Base-by-base conservation (phyloP, 2,113 vertebrate genomes). In the Nematolebias whitei region DNA sequence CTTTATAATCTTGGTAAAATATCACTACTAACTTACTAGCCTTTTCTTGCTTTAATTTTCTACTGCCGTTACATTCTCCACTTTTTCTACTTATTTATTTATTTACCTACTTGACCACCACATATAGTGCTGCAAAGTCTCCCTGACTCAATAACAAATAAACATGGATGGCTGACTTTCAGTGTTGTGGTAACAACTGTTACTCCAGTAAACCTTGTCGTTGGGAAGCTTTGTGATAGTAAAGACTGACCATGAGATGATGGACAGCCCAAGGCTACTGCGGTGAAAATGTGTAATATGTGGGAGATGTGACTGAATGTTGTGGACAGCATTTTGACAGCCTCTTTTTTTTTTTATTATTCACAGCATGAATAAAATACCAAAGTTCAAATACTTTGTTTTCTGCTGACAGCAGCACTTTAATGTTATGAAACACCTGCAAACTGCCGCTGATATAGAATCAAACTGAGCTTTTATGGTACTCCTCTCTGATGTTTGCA, bases 381-480 rank as follows among this genome's bases (percentile, higher is more conserved):
- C 48, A 6, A 59, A 38, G 26, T 51, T 50, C 20, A 56, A 50
- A 61, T 65, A n/a, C 26, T 44, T 61, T 58, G 5, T 35, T 55
- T 71, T 51, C 26, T 61, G 59, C 58, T 60, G 57, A 61, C 44
- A 39, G 23, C 24, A 67, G 53, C 60, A 60, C 47, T 63, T 73
- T n/a, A 39, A 8, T 43, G 16, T 26, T 20, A n/a, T 11, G n/a
- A n/a, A 63, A 12, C 48, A 50, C 29, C 12, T 63, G 52, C 29
- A 29, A 19, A 67, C 57, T 47, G 41, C 22, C n/a, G 22, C 35
- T 58, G 56, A 68, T 51, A 44, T 7, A 57, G 43, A 58, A 57
- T 18, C 49, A 23, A 13, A 59, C 45, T 35, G 47, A 71, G 20
- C 1, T 10, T 44, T 47, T 64, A 59, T 13, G 45, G 47, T 55